A percentile compares a stretch with the other conserved stretches of the same genome.
Evolutionary conservation across 2,797 vertebrate species (phyloP).

Genomic region (Amphiprion clarkii): DNA sequence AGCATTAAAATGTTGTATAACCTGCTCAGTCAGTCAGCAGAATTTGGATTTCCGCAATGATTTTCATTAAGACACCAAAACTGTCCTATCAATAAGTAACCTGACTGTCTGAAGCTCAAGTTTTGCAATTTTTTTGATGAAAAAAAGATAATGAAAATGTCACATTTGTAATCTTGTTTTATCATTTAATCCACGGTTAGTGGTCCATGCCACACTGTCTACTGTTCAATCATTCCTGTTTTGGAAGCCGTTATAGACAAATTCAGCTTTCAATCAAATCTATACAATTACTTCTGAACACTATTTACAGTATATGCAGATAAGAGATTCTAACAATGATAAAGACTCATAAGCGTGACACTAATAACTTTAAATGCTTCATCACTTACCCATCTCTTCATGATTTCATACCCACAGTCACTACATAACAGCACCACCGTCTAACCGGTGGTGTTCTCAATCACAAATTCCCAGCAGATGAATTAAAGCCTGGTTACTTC

Average conservation of each 20-base stretch:
- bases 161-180: neutral
- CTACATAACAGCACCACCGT: constrained; percentile 6
- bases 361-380: neutral
- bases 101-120: neutral
- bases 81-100: neutral
- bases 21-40: neutral
- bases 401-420: constrained; percentile 11
- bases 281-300: neutral
- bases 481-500: constrained; percentile 42
- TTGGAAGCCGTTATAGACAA: neutral
- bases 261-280: neutral
- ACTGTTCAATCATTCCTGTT: neutral
- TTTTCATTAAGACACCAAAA: neutral
- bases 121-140: neutral
- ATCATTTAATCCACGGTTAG: neutral
- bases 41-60: neutral
- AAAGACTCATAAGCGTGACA: neutral
- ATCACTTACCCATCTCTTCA: constrained; percentile 2
- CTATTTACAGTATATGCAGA: no score
- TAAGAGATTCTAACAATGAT: neutral
- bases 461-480: constrained; percentile 26
- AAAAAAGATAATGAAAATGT: neutral
- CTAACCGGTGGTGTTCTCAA: constrained; percentile 24
- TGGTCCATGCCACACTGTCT: neutral
- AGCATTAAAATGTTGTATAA: neutral